Percentiles rank a stretch among this genome's conserved stretches.
These are phyloP conservation scores for Troides aeacus DNA, from an alignment of 2,888 invertebrate genomes.

Conservation along the genomic window DNA sequence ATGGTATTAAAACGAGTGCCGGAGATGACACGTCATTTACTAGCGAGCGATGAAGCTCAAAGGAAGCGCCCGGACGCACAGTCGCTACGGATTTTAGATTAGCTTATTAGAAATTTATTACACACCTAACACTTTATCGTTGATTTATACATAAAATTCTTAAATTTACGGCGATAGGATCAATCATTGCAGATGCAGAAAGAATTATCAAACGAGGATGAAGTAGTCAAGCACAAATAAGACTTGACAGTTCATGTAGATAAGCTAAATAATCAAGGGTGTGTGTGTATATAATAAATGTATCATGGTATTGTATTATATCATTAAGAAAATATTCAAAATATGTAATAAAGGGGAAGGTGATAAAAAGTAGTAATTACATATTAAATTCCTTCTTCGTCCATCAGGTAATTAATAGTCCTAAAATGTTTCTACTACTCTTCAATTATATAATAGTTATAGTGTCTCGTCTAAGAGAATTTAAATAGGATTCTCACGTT, in stretches of 20 bases:
- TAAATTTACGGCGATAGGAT: slow-evolving; percentile 1
- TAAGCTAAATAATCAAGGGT: slow-evolving; percentile 37
- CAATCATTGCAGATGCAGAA: slow-evolving; percentile 5
- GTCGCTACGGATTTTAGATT: neutral
- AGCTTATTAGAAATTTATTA: neutral
- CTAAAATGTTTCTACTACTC: neutral
- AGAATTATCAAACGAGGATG: slow-evolving; percentile 16
- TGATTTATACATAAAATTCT: neutral
- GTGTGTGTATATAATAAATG: too few species aligned
- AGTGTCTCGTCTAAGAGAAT: neutral
- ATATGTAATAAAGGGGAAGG: neutral
- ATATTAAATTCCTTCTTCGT: too few species aligned
- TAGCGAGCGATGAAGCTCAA: neutral
- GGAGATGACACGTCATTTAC: neutral
- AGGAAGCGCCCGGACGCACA: neutral
- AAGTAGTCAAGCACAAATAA: slow-evolving; percentile 28
- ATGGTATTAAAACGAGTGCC: neutral
- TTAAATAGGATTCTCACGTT: neutral
- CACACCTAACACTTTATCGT: neutral
- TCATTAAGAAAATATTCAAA: neutral
- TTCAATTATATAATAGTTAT: too few species aligned
- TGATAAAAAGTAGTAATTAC: too few species aligned
- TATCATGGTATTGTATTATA: too few species aligned
- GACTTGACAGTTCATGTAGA: slow-evolving; percentile 33
- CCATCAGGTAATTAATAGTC: too few species aligned